Evolutionary conservation across 2,888 invertebrate species (phyloP), one percentile per base, ranked within the genome.

Genomic region (Gnatocerus cornutus): DNA sequence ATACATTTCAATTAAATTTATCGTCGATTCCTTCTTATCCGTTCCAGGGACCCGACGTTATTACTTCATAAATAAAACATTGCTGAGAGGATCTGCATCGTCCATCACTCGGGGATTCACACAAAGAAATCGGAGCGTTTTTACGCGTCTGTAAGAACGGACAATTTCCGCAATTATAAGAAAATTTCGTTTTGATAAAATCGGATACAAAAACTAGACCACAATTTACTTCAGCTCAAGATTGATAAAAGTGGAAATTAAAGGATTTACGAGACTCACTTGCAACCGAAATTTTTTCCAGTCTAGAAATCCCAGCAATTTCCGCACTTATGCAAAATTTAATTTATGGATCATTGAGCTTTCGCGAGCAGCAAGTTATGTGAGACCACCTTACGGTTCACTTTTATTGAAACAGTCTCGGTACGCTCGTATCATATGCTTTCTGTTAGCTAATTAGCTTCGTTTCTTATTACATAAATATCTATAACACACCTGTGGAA

Each of bases 1-100:
- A 80, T 78, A 79, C 81, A 79, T 80, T 81, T 81, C 80, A 80
- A 80, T 80, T 79, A 79, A 80, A 81, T 81, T 81, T 81, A 79
- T 80, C 74, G 74, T 72, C 74, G 74, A 75, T 74, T 75, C 74
- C 76, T 77, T 75, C 75, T 78, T 76, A 76, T 78, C 74, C 77
- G 71, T 71, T 75, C 71, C 76, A 69, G 67, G 72, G 77, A 73
- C 71, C 68, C 71, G 71, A 74, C 73, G 71, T 78, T 76, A 76
- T 78, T 76, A 75, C 76, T 71, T 78, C 74, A 77, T 77, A 77
- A 78, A 78, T 78, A 76, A 77, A 78, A 78, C 77, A 78, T 77
- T 37, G 29, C 62, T 59, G 73, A 63, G 68, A 69, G 67, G 68
- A 74, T 76, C 74, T 74, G 72, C 74, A 71, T 75, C 76, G 73